A percentile compares a stretch with the other conserved stretches of the same genome.
Conservation (phyloP, 2,113 vertebrate genomes). For the Monopterus albus region DNA sequence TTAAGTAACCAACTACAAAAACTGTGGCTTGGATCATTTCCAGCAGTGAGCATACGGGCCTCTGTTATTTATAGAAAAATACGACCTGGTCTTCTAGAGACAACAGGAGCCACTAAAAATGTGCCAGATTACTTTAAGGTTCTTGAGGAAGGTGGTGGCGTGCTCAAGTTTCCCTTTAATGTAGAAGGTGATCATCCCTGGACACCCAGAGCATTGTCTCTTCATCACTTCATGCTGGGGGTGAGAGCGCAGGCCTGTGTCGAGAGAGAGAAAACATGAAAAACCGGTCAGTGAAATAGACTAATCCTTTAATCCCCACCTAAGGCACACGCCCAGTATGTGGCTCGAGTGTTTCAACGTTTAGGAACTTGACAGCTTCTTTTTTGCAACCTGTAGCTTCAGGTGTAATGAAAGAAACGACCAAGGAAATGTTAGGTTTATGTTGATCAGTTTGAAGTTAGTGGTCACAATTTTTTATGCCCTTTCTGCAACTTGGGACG, state of each 20-base stretch:
- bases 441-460: too few species aligned
- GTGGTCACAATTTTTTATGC: too few species aligned
- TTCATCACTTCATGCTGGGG: constrained; percentile 88
- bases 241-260: constrained; percentile 89
- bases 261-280: neutral
- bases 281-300: neutral
- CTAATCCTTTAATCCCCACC: neutral
- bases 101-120: neutral
- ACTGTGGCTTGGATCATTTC: neutral
- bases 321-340: too few species aligned
- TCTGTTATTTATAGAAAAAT: neutral
- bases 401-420: too few species aligned
- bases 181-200: constrained; percentile 92
- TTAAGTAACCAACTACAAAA: neutral
- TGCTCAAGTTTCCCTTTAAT: constrained; percentile 88
- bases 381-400: too few species aligned
- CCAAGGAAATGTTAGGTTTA: too few species aligned
- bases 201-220: constrained; percentile 88
- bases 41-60: neutral
- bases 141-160: constrained; percentile 86
- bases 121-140: constrained; percentile 88
- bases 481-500: too few species aligned
- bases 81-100: neutral
- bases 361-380: too few species aligned
- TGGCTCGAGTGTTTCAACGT: too few species aligned